phyloP scores from a whole-genome alignment of 2,113 vertebrate genomes.

The Epinephelus lanceolatus region DNA sequence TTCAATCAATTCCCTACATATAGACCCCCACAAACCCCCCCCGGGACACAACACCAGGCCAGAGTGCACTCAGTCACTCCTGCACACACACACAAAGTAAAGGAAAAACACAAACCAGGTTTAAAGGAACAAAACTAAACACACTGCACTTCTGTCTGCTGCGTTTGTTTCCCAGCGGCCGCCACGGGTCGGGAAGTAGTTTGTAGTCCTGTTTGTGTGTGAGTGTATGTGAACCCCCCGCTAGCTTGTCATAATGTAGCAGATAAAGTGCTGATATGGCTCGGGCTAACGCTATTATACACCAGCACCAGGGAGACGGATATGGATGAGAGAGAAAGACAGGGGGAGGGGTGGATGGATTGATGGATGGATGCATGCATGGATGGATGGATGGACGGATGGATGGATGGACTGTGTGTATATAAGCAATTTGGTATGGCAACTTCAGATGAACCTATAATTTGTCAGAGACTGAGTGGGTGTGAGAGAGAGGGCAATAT shows the following conservation, averaged over 20 bases:
- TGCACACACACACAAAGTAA: constrained; percentile 5
- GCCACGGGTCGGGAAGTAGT: constrained; percentile 37
- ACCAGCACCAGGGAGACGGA: constrained; percentile 51
- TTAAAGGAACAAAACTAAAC: constrained; percentile 33
- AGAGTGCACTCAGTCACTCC: constrained; percentile 38
- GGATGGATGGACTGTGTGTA: constrained; percentile 36
- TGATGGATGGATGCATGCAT: constrained; percentile 41
- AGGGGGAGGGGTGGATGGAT: constrained; percentile 11
- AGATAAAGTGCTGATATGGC: constrained; percentile 78
- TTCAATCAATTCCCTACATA: constrained; percentile 62
- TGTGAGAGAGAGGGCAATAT: constrained; percentile 65
- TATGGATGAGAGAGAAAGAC: constrained; percentile 44
- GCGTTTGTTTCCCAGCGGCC: constrained; percentile 39
- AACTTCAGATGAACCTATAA: constrained; percentile 72
- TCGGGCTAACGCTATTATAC: constrained; percentile 57
- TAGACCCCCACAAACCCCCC: constrained; percentile 50
- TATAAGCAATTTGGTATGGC: constrained; percentile 60
- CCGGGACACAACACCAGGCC: constrained; percentile 33
- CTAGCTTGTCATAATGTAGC: constrained; percentile 65
- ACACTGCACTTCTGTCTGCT: constrained; percentile 27
- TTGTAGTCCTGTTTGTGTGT: constrained; percentile 20
- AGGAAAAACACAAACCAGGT: constrained; percentile 10
- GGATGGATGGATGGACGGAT: constrained; percentile 20
- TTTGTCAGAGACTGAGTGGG: constrained; percentile 75
- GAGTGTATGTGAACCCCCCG: not conserved